Percentiles rank a stretch among this genome's conserved stretches.
Conservation (phyloP, 2,888 invertebrate genomes). For the Vesta saturnalis region DNA sequence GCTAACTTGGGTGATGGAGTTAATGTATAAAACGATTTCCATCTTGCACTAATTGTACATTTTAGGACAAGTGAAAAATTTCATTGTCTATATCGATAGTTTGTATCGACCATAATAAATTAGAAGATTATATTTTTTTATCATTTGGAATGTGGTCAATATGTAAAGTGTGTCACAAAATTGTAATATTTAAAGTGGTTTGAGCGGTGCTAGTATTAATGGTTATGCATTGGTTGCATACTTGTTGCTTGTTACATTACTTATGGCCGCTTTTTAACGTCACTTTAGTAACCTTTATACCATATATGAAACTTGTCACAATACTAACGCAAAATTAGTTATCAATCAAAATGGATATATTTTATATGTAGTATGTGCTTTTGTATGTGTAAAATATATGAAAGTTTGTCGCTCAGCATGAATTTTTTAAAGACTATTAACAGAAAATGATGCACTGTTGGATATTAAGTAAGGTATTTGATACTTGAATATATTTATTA, state of each 20-base stretch:
- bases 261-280: constrained; percentile 34
- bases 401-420: constrained; percentile 55
- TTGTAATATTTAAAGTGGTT: constrained; percentile 44
- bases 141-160: constrained; percentile 36
- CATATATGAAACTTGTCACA: neutral
- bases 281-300: constrained; percentile 7
- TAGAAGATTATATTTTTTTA: constrained; percentile 39
- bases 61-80: constrained; percentile 28
- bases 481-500: constrained; percentile 52
- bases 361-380: constrained; percentile 47
- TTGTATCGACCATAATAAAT: constrained; percentile 26
- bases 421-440: constrained; percentile 46
- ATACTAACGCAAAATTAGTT: constrained; percentile 16
- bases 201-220: constrained; percentile 56
- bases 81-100: constrained; percentile 31
- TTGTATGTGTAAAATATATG: constrained; percentile 55
- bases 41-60: constrained; percentile 33
- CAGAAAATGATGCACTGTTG: constrained; percentile 56
- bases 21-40: constrained; percentile 21
- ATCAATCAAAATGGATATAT: constrained; percentile 32
- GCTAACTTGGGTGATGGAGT: constrained; percentile 15
- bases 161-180: constrained; percentile 29
- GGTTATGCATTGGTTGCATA: constrained; percentile 54
- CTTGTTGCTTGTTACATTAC: constrained; percentile 54
- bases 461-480: constrained; percentile 56